Evolutionary conservation across 2,797 vertebrate species (phyloP), one percentile per base, ranked within the genome.

Genomic region (Jordanella pulchra): DNA sequence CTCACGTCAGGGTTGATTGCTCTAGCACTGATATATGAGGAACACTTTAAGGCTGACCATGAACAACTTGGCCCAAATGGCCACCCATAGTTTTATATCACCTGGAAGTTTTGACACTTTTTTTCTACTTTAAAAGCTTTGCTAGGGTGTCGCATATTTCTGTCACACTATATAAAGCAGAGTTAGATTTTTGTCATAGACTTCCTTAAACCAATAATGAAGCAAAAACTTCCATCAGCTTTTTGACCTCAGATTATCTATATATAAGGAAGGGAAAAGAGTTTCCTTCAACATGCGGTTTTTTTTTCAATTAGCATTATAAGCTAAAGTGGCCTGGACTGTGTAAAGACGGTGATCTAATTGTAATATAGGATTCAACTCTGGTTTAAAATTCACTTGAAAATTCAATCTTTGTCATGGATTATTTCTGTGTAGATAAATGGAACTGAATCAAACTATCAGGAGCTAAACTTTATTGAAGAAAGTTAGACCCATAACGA

Each of bases 1-100:
- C 64, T 81, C 54, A 69, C 65, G 75, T 86, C 82, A 77, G 84
- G 83, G 77, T 80, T 82, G 79, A 83, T 83, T 83, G 84, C 86
- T 85, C 60, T 53, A 80, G 71, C 70, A 70, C 53, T 81, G 84
- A 80, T 77, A 80, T 81, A 73, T 69, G 82, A 84, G 80, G 71
- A 70, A 72, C 3, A 17, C 50, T 80, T 73, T 81, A 84, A 74
- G 12, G 71, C 64, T n/a, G 71, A 76, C 69, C 81, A 71, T 30
- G 71, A 72, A 78, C 85, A 86, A 86, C 86, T 91, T 78, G 78
- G 68, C 35, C 39, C 60, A 87, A 85, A 74, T 51, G 2, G 77
- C 70, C 76, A 82, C 79, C 82, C 60, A 17, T 25, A 25, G 35
- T 71, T 84, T 88, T 79, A 74, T 60, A 75, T 71, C 69, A 72